Base-by-base conservation (phyloP, 2,113 vertebrate genomes). In the Leucosticte australis region DNA sequence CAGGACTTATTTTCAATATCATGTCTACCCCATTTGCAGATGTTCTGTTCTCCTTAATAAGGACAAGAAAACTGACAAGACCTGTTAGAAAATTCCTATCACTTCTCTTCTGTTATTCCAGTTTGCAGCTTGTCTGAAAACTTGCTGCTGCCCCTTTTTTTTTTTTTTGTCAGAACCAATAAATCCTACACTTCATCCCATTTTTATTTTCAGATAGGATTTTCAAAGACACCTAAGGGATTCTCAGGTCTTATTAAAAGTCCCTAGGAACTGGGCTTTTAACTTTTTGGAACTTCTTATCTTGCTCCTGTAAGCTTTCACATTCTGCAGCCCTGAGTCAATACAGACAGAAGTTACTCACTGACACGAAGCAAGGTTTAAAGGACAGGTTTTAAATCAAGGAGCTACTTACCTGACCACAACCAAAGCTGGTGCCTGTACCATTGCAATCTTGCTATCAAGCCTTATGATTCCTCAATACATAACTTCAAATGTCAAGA, bases 171-270 rank as follows among this genome's bases (percentile, higher is more conserved):
- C 63, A 77, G 68, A 90, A 86, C 71, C 67, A 90, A 79, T 90
- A 95, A 94, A 90, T 89, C 92, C 82, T 60, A 81, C 64, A 81
- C 64, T 90, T 95, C 73, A 90, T 68, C 68, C 85, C 88, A 88
- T 90, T 94, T 94, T 95, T 82, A 89, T 92, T 93, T 96, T 95
- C 70, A 84, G 65, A 86, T 41, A 62, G 63, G 57, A 92, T 91
- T 95, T 92, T 77, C 87, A 77, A 63, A 86, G 83, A 87, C 42
- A 87, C 75, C 70, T 88, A 63, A 70, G 70, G 93, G 91, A 95
- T 95, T 92, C 86, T 90, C 92, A 71, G 76, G 52, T 83, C 42
- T 80, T 89, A 70, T 85, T 83, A 89, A 24, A 70, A 91, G 87
- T 74, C 42, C 8, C 39, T 52, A 12, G 39, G 47, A 94, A 83